phyloP scores from a whole-genome alignment of 2,797 vertebrate genomes.

The Xiphophorus birchmanni region DNA sequence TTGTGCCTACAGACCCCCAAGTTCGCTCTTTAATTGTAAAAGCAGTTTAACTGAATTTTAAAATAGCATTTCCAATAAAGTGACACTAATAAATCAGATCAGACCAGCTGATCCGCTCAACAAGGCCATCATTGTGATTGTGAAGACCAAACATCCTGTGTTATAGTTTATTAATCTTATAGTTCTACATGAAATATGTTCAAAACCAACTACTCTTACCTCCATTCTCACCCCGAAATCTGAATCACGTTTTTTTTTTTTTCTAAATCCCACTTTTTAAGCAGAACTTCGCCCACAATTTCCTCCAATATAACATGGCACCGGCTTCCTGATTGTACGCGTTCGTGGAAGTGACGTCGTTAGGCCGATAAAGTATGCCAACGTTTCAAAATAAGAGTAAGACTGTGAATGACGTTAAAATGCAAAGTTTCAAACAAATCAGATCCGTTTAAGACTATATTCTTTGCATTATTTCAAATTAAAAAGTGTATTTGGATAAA shows the following conservation, averaged over 20 bases:
- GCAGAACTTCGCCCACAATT: constrained; percentile 76
- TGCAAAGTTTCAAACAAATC: not conserved
- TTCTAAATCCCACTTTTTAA: constrained; percentile 67
- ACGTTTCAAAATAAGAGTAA: constrained; percentile 41
- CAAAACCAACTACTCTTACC: constrained; percentile 75
- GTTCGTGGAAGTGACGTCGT: constrained; percentile 65
- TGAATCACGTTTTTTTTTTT: constrained; percentile 61
- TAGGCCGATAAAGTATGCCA: not conserved
- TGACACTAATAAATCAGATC: not conserved
- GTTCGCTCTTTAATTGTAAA: not conserved
- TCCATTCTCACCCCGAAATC: constrained; percentile 78
- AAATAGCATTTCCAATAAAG: not conserved
- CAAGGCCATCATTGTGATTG: constrained; percentile 46
- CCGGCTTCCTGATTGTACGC: constrained; percentile 70
- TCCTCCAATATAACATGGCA: constrained; percentile 75
- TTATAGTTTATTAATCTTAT: constrained; percentile 23
- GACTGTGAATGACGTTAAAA: not conserved
- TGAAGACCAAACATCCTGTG: constrained; percentile 47
- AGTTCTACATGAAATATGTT: constrained; percentile 24
- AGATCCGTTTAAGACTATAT: not conserved
- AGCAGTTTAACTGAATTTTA: not conserved
- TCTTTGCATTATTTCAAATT: not conserved
- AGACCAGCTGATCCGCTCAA: constrained; percentile 23
- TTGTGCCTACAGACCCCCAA: not conserved
- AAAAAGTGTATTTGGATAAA: not conserved